phyloP scores from a whole-genome alignment of 2,888 invertebrate species.

The Athetis lepigone region DNA sequence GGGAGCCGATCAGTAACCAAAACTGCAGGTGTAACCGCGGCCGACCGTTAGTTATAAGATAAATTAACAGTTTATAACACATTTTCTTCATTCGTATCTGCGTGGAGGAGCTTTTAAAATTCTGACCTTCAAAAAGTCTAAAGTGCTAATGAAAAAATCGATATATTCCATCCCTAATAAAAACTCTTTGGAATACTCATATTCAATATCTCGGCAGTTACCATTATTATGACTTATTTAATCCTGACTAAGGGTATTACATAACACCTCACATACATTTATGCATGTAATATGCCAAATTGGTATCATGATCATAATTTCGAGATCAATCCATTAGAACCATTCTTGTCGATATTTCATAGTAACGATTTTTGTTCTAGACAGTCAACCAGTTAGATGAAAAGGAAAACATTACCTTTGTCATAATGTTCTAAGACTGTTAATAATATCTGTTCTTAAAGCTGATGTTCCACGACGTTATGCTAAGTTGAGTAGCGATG shows the following conservation, averaged over 20 bases:
- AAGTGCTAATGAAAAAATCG: too few species aligned
- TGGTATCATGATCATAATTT: constrained; percentile 23
- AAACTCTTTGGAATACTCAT: too few species aligned
- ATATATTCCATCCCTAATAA: too few species aligned
- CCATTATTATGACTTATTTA: neutral
- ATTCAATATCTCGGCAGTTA: neutral
- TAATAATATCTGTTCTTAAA: constrained; percentile 17
- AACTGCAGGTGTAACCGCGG: too few species aligned
- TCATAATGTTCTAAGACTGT: constrained; percentile 1
- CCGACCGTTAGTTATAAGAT: too few species aligned
- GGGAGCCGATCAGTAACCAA: too few species aligned
- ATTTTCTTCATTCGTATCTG: too few species aligned
- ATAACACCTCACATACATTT: constrained; percentile 33
- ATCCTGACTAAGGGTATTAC: constrained; percentile 7
- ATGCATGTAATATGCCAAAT: constrained; percentile 28
- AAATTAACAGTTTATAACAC: too few species aligned
- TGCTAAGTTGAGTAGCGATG: neutral
- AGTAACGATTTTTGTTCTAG: constrained; percentile 12
- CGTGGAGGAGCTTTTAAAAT: too few species aligned
- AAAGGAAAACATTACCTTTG: neutral
- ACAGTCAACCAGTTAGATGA: constrained; percentile 2
- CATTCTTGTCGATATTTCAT: constrained; percentile 31
- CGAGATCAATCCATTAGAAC: constrained; percentile 15
- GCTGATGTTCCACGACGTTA: neutral
- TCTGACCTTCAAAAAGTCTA: too few species aligned